Percentiles rank a stretch among this genome's conserved stretches.
Conservation (phyloP, 2,113 vertebrate species). For the Rhinichthys klamathensis region DNA sequence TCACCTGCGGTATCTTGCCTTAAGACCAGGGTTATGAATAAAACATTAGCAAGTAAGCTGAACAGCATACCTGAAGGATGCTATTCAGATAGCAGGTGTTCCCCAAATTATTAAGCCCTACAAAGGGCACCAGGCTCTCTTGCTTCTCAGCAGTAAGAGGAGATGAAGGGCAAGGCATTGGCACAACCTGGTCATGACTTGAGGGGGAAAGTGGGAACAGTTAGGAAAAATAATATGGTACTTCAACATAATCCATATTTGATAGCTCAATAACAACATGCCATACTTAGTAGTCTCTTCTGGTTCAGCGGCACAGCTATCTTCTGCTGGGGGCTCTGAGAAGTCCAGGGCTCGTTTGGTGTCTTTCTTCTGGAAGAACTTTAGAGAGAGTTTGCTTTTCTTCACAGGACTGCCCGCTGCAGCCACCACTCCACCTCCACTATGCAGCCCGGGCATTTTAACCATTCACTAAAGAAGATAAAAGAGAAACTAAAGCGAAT, state of each 20-base stretch:
- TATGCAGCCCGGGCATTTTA: constrained; percentile 89
- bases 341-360: constrained; percentile 93
- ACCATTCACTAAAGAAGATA: constrained; percentile 24
- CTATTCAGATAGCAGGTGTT: constrained; percentile 99
- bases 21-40: neutral
- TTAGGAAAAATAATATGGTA: neutral
- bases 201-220: constrained; percentile 6
- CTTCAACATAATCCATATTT: neutral
- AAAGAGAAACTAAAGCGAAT: neutral
- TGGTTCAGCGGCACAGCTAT: constrained; percentile 73
- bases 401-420: constrained; percentile 83
- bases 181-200: constrained; percentile 86
- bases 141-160: constrained; percentile 81
- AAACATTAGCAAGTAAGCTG: neutral
- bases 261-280: neutral
- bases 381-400: constrained; percentile 89
- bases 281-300: constrained; percentile 79
- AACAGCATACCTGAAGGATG: constrained; percentile 86
- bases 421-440: constrained; percentile 74
- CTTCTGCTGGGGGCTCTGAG: constrained; percentile 82
- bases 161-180: constrained; percentile 76
- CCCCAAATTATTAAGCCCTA: constrained; percentile 94
- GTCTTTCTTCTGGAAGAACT: constrained; percentile 96
- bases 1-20: neutral
- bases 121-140: constrained; percentile 88